These are phyloP conservation scores for Dipodomys spectabilis DNA, from an alignment of 2,113 vertebrate genomes.

Conservation along the genomic window DNA sequence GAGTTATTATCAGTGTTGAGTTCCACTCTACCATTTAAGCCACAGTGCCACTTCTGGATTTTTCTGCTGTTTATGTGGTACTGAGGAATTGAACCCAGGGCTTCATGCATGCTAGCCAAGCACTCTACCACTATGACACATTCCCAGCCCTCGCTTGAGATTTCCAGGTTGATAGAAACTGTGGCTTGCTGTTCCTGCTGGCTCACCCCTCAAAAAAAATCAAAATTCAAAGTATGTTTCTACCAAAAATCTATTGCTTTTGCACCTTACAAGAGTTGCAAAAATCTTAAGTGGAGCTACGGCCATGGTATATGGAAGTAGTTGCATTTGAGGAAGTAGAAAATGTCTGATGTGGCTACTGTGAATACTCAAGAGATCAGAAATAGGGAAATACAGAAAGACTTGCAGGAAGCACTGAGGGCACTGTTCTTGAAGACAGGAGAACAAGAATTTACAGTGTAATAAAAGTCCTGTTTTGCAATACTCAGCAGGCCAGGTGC, in stretches of 20 bases:
- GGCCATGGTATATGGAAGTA: neutral
- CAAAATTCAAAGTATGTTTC: neutral
- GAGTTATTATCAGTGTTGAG: neutral
- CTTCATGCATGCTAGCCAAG: too few species aligned
- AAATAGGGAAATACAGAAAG: neutral
- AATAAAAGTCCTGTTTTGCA: neutral
- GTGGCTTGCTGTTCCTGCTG: neutral
- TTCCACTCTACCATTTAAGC: neutral
- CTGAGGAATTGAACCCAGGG: too few species aligned
- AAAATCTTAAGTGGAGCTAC: neutral
- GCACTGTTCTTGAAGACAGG: neutral
- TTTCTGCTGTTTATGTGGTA: neutral
- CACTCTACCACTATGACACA: too few species aligned
- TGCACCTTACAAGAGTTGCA: neutral
- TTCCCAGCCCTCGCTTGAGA: neutral
- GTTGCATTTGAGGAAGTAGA: slow-evolving; percentile 49
- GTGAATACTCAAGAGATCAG: neutral
- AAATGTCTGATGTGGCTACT: neutral
- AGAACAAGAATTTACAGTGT: neutral
- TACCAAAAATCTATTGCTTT: neutral
- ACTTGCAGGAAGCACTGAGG: too few species aligned
- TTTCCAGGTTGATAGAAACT: neutral
- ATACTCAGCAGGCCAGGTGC: neutral
- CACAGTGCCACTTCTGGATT: too few species aligned
- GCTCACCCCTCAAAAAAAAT: neutral